Base-by-base conservation (phyloP, 92 coral and sea anemone genomes). In the Paramuricea clavata region DNA sequence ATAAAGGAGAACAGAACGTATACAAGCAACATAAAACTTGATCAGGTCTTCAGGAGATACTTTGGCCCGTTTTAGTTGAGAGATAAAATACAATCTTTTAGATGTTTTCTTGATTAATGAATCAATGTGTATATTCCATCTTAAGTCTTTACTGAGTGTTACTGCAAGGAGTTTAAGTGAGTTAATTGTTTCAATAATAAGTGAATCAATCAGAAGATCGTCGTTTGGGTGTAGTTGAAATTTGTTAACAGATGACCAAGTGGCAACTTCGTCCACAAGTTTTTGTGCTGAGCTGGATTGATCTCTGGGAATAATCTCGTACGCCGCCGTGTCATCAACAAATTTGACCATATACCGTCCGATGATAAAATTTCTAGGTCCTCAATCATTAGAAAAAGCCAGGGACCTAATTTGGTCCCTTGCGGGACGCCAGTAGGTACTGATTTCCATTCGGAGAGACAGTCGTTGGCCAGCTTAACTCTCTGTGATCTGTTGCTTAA, bases 81-180 rank as follows among this genome's bases (percentile, higher is more conserved):
- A 28, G 27, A 83, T 15, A 28, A 83, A 67, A 39, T 70, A 70
- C 27, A 83, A 36, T 69, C 87, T 73, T 83, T 83, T 83, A 49
- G 77, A 65, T 3, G 86, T 42, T 69, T 82, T 67, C 76, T 83
- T 83, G 28, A 70, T 82, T 57, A 67, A 3, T 81, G 47, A 54
- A 57, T 88, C 84, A 69, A 72, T 75, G 60, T 82, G 83, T 61
- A 43, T 68, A 33, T 87, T 87, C 84, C 84, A 79, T 62, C 15
- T 56, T 33, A 79, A 62, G 44, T 79, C 44, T 26, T 79, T 79
- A 16, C 22, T 31, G 15, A 79, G 21, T 54, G 84, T 79, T 19
- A 79, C 33, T 56, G 72, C 84, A 35, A 79, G 79, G 59, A 50
- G 59, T 50, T 50, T 50, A 19, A 50, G 59, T 8, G 59, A 50